Percentiles rank a stretch among this genome's conserved stretches.
These are phyloP conservation scores for Paralvinella palmiformis DNA, from an alignment of 1,140 invertebrate species.

Conservation along the genomic window DNA sequence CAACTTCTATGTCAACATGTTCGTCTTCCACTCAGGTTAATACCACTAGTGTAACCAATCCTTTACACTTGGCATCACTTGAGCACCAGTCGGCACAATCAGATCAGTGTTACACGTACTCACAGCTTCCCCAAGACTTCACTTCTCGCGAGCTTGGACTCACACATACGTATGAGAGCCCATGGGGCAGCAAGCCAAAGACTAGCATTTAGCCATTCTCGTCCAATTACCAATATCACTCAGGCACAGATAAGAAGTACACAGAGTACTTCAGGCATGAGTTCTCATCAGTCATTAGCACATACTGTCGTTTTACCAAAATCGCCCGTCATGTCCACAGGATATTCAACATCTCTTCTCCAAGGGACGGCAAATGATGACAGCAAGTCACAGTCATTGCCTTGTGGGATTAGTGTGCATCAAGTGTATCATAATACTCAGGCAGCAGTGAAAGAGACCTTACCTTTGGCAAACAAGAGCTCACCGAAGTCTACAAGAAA, in stretches of 20 bases:
- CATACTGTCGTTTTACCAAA: no score
- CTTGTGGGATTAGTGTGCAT: no score
- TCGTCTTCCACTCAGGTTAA: not conserved
- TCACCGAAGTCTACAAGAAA: not conserved
- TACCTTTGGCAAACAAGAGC: not conserved
- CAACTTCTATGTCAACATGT: not conserved
- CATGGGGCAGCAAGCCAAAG: not conserved
- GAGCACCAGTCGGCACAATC: not conserved
- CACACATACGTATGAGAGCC: not conserved
- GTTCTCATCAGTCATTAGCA: not conserved
- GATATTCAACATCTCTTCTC: no score
- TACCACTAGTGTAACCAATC: no score
- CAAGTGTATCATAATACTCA: no score
- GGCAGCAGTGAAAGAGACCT: not conserved
- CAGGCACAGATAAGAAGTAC: slow-evolving; percentile 7
- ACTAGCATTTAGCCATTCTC: slow-evolving; percentile 1
- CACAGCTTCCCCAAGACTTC: slow-evolving; percentile 7
- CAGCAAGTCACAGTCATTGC: no score
- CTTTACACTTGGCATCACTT: no score
- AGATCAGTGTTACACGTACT: not conserved
- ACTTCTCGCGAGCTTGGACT: not conserved
- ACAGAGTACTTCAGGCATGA: not conserved
- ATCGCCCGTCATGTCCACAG: no score
- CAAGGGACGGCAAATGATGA: no score
- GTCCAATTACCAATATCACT: slow-evolving; percentile 10